These are phyloP conservation scores for Amazona guildingii DNA, from an alignment of 2,113 vertebrate species.

Conservation along the genomic window DNA sequence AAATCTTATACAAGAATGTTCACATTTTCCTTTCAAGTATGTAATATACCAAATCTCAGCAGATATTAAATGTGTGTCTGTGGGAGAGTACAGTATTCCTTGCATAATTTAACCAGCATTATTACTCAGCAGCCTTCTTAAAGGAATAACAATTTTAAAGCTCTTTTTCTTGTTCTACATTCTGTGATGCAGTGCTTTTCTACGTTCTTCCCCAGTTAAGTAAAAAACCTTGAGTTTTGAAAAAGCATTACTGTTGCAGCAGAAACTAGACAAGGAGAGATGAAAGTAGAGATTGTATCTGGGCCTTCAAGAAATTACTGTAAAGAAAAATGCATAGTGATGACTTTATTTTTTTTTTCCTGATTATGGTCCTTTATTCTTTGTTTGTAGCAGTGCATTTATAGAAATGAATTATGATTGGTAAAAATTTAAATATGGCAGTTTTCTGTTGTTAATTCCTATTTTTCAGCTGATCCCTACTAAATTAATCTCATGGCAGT, in stretches of 20 bases:
- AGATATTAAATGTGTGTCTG: slow-evolving; percentile 39
- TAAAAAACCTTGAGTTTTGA: background rate
- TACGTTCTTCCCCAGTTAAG: slow-evolving; percentile 46
- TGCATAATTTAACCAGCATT: slow-evolving; percentile 60
- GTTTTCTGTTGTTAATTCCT: background rate
- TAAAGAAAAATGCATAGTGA: background rate
- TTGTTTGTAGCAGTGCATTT: background rate
- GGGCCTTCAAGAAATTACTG: background rate
- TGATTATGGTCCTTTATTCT: background rate
- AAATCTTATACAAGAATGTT: slow-evolving; percentile 26
- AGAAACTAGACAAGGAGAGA: slow-evolving; percentile 17
- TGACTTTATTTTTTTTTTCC: background rate
- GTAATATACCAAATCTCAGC: slow-evolving; percentile 14
- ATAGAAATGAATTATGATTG: background rate
- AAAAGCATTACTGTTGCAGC: background rate
- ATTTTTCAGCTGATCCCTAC: background rate
- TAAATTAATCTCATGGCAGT: background rate
- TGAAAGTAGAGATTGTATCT: background rate
- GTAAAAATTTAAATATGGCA: background rate
- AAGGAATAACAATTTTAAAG: slow-evolving; percentile 48
- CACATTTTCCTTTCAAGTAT: background rate
- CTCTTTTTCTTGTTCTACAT: background rate
- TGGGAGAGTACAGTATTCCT: slow-evolving; percentile 47
- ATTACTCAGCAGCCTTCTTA: slow-evolving; percentile 52
- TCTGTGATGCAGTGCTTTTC: slow-evolving; percentile 34